Conservation (phyloP, 2,888 invertebrate genomes). For the Xestia ashworthii region DNA sequence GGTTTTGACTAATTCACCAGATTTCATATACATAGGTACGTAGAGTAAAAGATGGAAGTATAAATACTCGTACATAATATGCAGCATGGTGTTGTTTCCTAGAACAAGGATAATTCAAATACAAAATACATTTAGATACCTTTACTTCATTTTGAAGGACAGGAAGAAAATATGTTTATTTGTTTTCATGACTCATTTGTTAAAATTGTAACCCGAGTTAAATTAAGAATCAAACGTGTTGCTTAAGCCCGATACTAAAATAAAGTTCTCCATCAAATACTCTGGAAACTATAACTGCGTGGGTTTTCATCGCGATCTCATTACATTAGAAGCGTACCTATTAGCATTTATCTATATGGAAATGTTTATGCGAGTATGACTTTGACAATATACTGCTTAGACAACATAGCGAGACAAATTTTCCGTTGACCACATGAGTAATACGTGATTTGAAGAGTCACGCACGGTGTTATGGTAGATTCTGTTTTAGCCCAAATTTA, state of each 20-base stretch:
- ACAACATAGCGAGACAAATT: background rate
- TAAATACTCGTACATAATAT: background rate
- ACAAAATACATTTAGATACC: no score
- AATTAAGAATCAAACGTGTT: conserved; percentile 27
- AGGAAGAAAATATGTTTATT: conserved; percentile 24
- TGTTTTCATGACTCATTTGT: conserved; percentile 37
- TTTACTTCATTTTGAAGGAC: background rate
- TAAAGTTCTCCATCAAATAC: conserved; percentile 13
- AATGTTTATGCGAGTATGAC: background rate
- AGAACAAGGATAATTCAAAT: background rate
- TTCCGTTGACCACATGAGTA: background rate
- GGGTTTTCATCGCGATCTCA: background rate
- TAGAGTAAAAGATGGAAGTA: no score
- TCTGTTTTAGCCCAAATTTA: conserved; percentile 6
- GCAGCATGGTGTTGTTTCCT: background rate
- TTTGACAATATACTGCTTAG: background rate
- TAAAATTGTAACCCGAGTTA: background rate
- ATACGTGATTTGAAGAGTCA: background rate
- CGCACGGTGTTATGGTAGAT: conserved; percentile 1
- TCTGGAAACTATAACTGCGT: background rate
- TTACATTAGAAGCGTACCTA: background rate
- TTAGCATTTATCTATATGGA: background rate
- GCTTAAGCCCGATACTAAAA: conserved; percentile 1
- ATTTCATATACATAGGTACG: background rate
- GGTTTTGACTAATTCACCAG: background rate